phyloP scores from a whole-genome alignment of 2,113 vertebrate genomes.

The Lepus timidus region DNA sequence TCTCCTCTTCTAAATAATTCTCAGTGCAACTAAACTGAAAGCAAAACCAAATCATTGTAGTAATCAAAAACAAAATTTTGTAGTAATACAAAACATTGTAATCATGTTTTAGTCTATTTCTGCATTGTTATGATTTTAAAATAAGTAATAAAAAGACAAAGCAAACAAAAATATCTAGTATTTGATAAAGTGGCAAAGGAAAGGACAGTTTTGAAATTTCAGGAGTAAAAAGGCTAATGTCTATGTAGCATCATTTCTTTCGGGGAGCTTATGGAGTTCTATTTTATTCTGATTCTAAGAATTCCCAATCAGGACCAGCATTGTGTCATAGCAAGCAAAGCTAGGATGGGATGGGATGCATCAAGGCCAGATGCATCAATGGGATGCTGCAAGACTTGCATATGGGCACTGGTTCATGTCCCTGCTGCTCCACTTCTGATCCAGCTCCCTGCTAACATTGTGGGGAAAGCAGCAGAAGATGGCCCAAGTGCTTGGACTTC shows the following conservation, averaged over 20 bases:
- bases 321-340: no score
- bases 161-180: neutral
- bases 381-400: no score
- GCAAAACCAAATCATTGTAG: neutral
- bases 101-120: neutral
- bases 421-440: no score
- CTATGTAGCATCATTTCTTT: neutral
- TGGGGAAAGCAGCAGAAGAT: no score
- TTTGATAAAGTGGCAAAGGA: neutral
- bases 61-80: no score
- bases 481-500: no score
- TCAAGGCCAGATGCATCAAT: no score
- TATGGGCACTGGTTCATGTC: no score
- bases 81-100: neutral
- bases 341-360: no score
- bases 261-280: neutral
- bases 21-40: neutral
- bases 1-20: constrained; percentile 6
- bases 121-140: neutral
- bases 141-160: neutral
- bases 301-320: neutral
- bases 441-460: no score
- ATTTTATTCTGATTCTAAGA: neutral
- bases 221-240: neutral
- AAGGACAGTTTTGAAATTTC: neutral